Conservation (phyloP, 1,140 invertebrate genomes). For the Lysiphlebus fabarum region DNA sequence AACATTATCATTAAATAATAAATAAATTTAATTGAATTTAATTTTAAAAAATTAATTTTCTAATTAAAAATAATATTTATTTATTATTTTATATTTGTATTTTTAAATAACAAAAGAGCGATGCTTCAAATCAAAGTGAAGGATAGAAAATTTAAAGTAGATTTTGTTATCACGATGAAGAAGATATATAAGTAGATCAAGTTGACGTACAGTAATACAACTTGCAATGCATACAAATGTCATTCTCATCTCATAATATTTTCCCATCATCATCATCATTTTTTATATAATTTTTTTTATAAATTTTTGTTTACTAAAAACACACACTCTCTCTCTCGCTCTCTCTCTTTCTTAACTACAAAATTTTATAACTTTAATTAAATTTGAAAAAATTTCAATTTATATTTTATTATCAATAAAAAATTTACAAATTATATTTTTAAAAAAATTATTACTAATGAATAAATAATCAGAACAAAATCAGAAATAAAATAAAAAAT, state of each 20-base stretch:
- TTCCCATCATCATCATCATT: slow-evolving; percentile 26
- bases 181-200: slow-evolving; percentile 35
- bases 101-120: too few relatives aligned
- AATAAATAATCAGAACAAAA: neutral
- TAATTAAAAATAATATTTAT: too few relatives aligned
- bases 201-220: slow-evolving; percentile 44
- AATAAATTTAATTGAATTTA: too few relatives aligned
- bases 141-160: neutral
- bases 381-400: slow-evolving; percentile 4
- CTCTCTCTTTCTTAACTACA: slow-evolving; percentile 17
- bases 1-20: too few relatives aligned
- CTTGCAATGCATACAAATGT: slow-evolving; percentile 55
- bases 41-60: too few relatives aligned
- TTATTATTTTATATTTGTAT: too few relatives aligned
- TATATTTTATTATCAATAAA: neutral
- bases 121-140: too few relatives aligned
- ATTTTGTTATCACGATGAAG: slow-evolving; percentile 12
- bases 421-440: neutral
- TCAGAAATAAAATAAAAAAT: neutral
- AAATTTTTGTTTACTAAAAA: too few relatives aligned
- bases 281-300: slow-evolving; percentile 24
- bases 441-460: neutral
- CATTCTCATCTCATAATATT: slow-evolving; percentile 39
- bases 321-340: too few relatives aligned
- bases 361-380: neutral